These are phyloP conservation scores for Athene noctua DNA, from an alignment of 2,113 vertebrate species.

Conservation along the genomic window DNA sequence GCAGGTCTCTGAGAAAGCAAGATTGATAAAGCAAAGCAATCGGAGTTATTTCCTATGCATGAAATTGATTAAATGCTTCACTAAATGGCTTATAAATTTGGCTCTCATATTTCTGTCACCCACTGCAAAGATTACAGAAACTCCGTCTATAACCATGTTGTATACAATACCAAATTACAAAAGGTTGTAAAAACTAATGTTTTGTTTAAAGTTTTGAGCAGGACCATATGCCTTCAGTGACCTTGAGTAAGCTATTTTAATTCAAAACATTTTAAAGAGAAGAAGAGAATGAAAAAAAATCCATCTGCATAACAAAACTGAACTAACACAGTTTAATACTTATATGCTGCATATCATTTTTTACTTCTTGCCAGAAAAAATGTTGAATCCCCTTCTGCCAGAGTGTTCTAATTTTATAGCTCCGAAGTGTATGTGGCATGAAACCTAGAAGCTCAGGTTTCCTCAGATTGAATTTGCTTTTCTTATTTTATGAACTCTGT, in stretches of 20 bases:
- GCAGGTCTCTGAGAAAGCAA: constrained; percentile 64
- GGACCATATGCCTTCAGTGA: constrained; percentile 83
- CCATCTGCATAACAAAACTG: constrained; percentile 67
- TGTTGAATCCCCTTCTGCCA: background rate
- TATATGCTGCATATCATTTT: background rate
- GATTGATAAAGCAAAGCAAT: constrained; percentile 82
- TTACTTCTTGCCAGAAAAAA: constrained; percentile 4
- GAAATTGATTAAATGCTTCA: constrained; percentile 86
- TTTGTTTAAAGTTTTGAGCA: constrained; percentile 86
- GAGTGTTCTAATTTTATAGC: constrained; percentile 10
- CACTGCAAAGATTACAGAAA: constrained; percentile 85
- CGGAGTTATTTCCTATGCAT: constrained; percentile 81
- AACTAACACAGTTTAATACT: constrained; percentile 42
- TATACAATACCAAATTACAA: constrained; percentile 86
- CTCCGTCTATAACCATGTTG: constrained; percentile 75
- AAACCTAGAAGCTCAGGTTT: constrained; percentile 45
- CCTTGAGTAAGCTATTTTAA: constrained; percentile 87
- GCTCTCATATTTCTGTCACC: constrained; percentile 86
- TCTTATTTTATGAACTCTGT: constrained; percentile 50
- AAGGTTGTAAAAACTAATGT: constrained; percentile 87
- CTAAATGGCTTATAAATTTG: constrained; percentile 87
- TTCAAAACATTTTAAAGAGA: constrained; percentile 82
- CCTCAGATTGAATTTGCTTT: constrained; percentile 28
- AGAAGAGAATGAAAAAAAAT: constrained; percentile 57
- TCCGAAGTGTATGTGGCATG: constrained; percentile 2